Evolutionary conservation across 2,797 vertebrate species (phyloP).

Genomic region (Peromyscus eremicus): DNA sequence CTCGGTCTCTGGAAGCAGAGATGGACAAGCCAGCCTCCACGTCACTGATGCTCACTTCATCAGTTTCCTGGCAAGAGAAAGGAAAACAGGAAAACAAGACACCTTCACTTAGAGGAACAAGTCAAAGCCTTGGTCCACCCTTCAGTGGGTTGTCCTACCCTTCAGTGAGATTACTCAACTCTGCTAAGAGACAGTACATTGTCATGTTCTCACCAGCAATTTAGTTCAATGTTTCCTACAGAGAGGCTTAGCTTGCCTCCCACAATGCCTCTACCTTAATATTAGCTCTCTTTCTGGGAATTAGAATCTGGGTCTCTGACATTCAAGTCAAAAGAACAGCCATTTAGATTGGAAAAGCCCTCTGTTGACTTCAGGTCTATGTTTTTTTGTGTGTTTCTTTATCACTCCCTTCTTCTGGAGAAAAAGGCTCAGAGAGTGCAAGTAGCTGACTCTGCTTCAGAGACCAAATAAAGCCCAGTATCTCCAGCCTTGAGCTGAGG

Average conservation of each 20-base stretch:
- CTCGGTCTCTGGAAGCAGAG: not conserved
- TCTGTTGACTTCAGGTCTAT: not conserved
- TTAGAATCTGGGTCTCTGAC: not conserved
- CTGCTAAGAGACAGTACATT: not conserved
- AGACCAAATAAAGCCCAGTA: not conserved
- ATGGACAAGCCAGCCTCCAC: rapidly evolving
- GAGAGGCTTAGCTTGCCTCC: not conserved
- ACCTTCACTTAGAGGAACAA: not conserved
- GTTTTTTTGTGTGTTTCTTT: not conserved
- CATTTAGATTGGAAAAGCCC: not conserved
- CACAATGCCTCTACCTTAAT: not conserved
- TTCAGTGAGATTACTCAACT: not conserved
- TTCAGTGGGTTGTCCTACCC: not conserved
- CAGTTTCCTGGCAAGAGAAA: not conserved
- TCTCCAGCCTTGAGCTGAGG: not conserved
- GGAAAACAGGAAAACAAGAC: not conserved
- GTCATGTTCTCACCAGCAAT: not conserved
- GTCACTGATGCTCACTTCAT: not conserved
- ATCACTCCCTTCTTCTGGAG: not conserved
- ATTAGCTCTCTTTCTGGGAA: not conserved
- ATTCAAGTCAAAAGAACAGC: not conserved
- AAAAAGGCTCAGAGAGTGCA: not conserved
- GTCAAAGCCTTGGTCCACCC: not conserved
- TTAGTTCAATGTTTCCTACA: not conserved
- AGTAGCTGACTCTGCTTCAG: not conserved